Conservation (phyloP, 2,797 vertebrate species). For the Anas bernieri region DNA sequence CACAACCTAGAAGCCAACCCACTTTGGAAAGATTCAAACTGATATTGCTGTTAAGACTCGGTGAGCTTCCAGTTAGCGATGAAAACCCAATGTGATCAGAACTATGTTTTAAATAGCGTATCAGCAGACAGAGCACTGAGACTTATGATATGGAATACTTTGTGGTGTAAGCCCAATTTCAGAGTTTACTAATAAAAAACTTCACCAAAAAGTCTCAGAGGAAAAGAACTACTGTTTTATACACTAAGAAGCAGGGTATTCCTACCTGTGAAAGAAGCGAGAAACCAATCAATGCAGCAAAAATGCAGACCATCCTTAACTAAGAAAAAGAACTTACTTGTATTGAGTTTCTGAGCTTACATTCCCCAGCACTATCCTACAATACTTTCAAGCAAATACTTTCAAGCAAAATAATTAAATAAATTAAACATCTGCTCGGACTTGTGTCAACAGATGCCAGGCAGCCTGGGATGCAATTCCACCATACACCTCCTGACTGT, state of each 20-base stretch:
- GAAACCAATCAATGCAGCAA: background rate
- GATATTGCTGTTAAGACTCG: background rate
- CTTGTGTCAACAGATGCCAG: background rate
- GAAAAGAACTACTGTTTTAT: background rate
- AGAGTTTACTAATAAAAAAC: background rate
- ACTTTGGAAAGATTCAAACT: background rate
- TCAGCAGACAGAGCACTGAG: background rate
- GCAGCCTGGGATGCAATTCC: background rate
- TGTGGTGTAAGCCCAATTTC: background rate
- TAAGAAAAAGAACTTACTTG: background rate
- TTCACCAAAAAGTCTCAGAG: background rate
- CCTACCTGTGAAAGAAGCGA: background rate
- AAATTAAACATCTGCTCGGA: background rate
- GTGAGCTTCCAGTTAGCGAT: background rate
- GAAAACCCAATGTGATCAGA: background rate
- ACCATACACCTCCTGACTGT: background rate
- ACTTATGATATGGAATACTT: background rate
- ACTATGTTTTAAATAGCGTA: background rate
- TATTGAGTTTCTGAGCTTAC: background rate
- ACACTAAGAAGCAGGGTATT: background rate
- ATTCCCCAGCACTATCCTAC: background rate
- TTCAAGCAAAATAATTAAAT: background rate
- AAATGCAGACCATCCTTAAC: background rate
- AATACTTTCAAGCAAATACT: background rate
- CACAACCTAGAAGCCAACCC: background rate